These are phyloP conservation scores for Scartelaos histophorus DNA, from an alignment of 2,113 vertebrate genomes.

Conservation along the genomic window DNA sequence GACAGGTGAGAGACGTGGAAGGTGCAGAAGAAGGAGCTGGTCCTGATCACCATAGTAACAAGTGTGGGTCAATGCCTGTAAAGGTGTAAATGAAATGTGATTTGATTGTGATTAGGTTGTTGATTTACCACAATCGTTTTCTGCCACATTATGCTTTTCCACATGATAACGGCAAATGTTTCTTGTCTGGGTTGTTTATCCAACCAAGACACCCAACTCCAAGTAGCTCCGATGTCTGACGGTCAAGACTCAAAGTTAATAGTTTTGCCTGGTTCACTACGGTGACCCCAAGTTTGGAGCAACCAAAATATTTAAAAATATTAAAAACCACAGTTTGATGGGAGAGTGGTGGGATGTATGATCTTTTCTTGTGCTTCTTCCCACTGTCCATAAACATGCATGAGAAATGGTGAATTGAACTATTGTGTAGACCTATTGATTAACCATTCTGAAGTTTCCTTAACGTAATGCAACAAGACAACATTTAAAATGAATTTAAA, in stretches of 20 bases:
- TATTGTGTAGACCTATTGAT: too few species aligned
- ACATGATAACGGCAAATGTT: not conserved
- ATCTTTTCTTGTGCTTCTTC: too few species aligned
- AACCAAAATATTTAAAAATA: too few species aligned
- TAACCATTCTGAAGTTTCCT: not conserved
- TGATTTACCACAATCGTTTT: not conserved
- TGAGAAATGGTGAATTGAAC: too few species aligned
- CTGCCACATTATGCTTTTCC: not conserved
- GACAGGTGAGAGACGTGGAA: conserved; percentile 17
- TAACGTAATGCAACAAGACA: not conserved
- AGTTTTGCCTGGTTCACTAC: too few species aligned
- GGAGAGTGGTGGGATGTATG: not conserved
- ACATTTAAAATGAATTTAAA: not conserved
- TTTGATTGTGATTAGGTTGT: not conserved
- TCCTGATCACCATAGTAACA: not conserved
- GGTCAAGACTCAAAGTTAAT: not conserved
- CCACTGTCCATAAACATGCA: too few species aligned
- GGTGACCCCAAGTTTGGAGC: not conserved
- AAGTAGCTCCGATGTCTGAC: not conserved
- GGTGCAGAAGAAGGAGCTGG: not conserved
- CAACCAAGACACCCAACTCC: not conserved
- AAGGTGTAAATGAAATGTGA: not conserved
- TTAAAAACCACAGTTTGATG: not conserved
- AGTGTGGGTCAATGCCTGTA: not conserved
- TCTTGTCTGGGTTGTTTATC: not conserved